phyloP scores from a whole-genome alignment of 2,113 vertebrate species.

The Anoura caudifer region DNA sequence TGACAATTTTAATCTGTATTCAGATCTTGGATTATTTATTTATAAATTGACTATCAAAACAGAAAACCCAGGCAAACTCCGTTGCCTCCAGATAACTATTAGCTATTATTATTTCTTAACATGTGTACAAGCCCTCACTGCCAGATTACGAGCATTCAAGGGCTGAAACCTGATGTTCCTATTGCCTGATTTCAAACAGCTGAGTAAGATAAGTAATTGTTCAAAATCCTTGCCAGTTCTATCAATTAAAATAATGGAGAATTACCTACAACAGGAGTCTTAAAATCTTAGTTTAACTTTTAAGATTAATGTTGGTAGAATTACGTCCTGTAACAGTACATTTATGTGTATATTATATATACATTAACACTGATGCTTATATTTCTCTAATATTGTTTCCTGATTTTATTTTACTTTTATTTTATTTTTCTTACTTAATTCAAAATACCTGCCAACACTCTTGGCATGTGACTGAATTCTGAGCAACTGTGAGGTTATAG shows the following conservation, averaged over 20 bases:
- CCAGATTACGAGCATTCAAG: neutral
- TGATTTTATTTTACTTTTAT: neutral
- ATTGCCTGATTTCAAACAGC: neutral
- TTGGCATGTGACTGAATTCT: neutral
- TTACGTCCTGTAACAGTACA: neutral
- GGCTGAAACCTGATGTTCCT: neutral
- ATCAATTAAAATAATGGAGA: neutral
- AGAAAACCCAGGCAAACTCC: neutral
- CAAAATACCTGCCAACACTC: neutral
- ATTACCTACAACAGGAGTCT: neutral
- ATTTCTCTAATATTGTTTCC: neutral
- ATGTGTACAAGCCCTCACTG: neutral
- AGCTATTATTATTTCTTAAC: neutral
- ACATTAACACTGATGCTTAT: neutral
- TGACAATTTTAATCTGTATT: neutral
- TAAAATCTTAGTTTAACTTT: neutral
- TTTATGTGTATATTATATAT: neutral
- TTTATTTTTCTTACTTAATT: neutral
- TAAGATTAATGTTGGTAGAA: neutral
- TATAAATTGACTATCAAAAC: neutral
- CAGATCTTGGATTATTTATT: neutral
- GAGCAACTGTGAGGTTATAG: neutral
- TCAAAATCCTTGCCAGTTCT: neutral
- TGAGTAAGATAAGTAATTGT: neutral
- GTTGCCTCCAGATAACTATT: neutral